Conservation (phyloP, 2,888 invertebrate species). For the Caenorhabditis sp. region DNA sequence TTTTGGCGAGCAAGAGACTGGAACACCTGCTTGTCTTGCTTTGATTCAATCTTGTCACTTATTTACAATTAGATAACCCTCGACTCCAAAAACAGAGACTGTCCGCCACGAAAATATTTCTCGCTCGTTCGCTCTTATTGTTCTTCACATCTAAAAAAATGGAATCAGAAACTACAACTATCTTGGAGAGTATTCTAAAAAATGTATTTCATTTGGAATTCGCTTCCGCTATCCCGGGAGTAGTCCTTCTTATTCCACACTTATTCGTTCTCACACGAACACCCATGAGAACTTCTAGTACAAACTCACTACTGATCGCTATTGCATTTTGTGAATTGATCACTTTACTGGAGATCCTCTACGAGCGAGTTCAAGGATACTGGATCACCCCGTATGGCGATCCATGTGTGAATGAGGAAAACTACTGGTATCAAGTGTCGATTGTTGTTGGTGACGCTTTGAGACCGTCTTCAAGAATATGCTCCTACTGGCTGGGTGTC, state of each 20-base stretch:
- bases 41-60: too few species aligned
- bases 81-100: too few species aligned
- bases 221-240: neutral
- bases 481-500: slow-evolving; percentile 8
- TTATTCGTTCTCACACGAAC: neutral
- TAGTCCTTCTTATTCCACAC: neutral
- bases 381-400: neutral
- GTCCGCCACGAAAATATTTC: too few species aligned
- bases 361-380: neutral
- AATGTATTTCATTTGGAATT: too few species aligned
- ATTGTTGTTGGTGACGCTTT: neutral
- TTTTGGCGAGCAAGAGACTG: too few species aligned
- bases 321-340: slow-evolving; percentile 2
- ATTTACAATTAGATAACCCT: too few species aligned
- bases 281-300: slow-evolving; percentile 3
- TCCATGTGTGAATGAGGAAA: neutral
- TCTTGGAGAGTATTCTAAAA: too few species aligned
- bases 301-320: neutral
- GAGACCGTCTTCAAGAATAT: neutral
- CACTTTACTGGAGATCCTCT: neutral
- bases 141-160: too few species aligned
- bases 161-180: too few species aligned
- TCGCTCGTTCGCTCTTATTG: too few species aligned
- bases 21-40: too few species aligned
- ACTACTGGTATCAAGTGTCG: neutral